Evolutionary conservation across 2,113 vertebrate species (phyloP).

Genomic region (Pteronura brasiliensis): DNA sequence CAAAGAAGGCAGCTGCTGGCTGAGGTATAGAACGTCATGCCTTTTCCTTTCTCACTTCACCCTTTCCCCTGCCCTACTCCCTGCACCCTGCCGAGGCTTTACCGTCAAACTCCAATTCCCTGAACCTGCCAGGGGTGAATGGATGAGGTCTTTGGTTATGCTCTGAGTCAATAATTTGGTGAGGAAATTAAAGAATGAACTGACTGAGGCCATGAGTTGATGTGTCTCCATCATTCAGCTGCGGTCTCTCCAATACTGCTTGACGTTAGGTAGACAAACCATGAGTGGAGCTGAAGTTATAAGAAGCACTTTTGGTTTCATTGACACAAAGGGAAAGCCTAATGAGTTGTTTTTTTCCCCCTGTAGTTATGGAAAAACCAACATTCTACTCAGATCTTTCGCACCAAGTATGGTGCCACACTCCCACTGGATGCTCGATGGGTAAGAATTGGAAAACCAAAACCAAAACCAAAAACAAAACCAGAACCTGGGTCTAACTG

Average conservation of each 20-base stretch:
- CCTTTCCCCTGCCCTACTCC: not conserved
- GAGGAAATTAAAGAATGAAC: slow-evolving; percentile 48
- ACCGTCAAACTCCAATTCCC: not conserved
- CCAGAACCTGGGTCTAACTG: not conserved
- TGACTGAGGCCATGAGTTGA: not conserved
- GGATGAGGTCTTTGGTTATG: slow-evolving; percentile 82
- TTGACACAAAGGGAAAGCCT: slow-evolving; percentile 26
- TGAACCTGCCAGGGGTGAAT: not conserved
- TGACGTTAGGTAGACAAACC: not conserved
- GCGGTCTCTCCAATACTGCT: not conserved
- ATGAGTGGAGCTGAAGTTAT: not conserved
- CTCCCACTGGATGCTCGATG: not conserved
- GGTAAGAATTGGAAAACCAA: not conserved
- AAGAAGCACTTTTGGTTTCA: slow-evolving; percentile 50
- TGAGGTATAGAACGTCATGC: slow-evolving; percentile 43
- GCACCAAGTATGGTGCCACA: not conserved
- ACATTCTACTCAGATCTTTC: not conserved
- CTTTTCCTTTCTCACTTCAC: not conserved
- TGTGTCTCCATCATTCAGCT: not conserved
- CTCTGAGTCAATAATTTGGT: slow-evolving; percentile 57
- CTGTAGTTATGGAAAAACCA: not conserved
- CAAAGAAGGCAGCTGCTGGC: slow-evolving; percentile 53
- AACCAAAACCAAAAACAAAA: not conserved
- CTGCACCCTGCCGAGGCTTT: not conserved
- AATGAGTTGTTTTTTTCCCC: not conserved